These are phyloP conservation scores for Nemapogon koenigi DNA, from an alignment of 2,888 invertebrate species.

Conservation along the genomic window DNA sequence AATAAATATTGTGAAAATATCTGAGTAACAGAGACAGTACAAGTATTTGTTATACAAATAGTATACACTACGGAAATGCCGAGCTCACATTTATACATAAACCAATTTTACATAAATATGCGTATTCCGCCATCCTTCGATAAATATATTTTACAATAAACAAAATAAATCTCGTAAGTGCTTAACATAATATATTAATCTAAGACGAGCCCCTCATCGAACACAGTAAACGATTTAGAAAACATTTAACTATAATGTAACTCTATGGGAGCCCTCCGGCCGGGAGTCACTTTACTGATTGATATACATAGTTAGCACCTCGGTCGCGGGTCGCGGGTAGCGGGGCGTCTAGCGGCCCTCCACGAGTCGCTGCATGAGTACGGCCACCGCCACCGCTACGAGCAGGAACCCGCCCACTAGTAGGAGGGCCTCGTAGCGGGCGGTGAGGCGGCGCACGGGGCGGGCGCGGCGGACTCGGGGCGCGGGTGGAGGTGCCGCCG, in stretches of 20 bases:
- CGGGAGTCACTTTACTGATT: too few relatives aligned
- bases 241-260: conserved; percentile 10
- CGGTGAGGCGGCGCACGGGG: conserved; percentile 53
- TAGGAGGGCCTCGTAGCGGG: conserved; percentile 69
- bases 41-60: too few relatives aligned
- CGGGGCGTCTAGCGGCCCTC: conserved; percentile 21
- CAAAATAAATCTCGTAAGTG: too few relatives aligned
- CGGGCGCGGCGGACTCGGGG: conserved; percentile 35
- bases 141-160: too few relatives aligned
- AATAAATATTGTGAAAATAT: too few relatives aligned
- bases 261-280: too few relatives aligned
- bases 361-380: conserved; percentile 64
- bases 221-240: conserved; percentile 10
- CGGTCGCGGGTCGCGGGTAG: conserved; percentile 37
- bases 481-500: conserved; percentile 34
- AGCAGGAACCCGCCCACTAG: conserved; percentile 67
- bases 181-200: conserved; percentile 12
- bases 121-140: too few relatives aligned
- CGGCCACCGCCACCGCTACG: conserved; percentile 67
- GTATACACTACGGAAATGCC: too few relatives aligned
- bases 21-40: too few relatives aligned
- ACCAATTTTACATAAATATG: too few relatives aligned
- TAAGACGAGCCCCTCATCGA: conserved; percentile 11
- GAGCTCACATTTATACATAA: too few relatives aligned
- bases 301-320: conserved; percentile 58